Base-by-base conservation (phyloP, 2,888 invertebrate species). In the Scaptomyza tumidula region DNA sequence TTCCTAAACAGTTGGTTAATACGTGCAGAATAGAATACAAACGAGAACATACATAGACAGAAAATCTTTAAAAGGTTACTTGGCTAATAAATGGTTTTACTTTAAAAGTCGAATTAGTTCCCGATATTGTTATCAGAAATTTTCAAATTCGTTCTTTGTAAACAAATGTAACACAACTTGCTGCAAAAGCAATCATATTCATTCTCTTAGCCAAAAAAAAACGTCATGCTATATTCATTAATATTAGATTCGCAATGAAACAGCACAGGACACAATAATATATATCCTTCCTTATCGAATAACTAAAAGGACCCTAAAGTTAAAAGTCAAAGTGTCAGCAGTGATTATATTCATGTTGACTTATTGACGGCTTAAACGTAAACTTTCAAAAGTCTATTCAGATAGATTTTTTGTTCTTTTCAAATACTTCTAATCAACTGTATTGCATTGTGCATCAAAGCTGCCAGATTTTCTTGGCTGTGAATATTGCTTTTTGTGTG, bases 351-450 rank as follows among this genome's bases (percentile, higher is more conserved):
- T 7, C 24, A 48, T 13, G 16, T 4, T 29, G 14, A 4, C 6
- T 14, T 6, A n/a, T 6, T 2, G n/a, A 19, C 16, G 35, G 14
- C 14, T n/a, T 27, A 24, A 37, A 4, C 11, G 1, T 2, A 49
- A 56, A 16, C 37, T 29, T 27, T 37, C 9, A 9, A 14, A 45
- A 13, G 16, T 11, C 24, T 16, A 9, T 13, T 19, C 33, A 49
- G 52, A 24, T 58, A 39, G 1, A 3, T 58, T 37, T 37, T 7
- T 5, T 27, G 10, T 39, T n/a, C 9, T 9, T 19, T 53, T 7
- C n/a, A 33, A 52, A 48, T 13, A 60, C 44, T 73, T 61, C 55
- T 80, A 75, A 80, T 72, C 75, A 71, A 68, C 56, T 80, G 66
- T 29, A 49, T 29, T 11, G 41, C 46, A 69, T 59, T 73, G 80